A percentile compares a stretch with the other conserved stretches of the same genome.
Evolutionary conservation across 2,888 invertebrate genomes (phyloP).

Genomic region (Ochlodes sylvanus): DNA sequence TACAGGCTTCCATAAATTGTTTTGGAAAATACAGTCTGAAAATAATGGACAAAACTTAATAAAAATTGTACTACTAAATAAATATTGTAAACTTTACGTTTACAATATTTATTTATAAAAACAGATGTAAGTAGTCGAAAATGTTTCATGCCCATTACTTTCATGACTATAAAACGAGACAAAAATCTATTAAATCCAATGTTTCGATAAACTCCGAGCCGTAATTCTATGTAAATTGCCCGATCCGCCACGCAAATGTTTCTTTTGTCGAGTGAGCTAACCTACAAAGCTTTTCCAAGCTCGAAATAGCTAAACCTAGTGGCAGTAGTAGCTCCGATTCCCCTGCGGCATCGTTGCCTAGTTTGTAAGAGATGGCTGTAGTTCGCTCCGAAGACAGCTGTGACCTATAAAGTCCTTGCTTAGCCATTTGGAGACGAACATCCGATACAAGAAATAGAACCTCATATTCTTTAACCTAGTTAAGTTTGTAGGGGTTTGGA

Average conservation of each 20-base stretch:
- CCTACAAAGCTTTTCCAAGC: slow-evolving; percentile 5
- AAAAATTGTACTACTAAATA: too few relatives aligned
- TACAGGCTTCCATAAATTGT: too few relatives aligned
- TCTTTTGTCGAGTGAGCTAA: slow-evolving; percentile 2
- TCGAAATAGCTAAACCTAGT: slow-evolving; percentile 21
- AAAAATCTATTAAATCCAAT: slow-evolving; percentile 1
- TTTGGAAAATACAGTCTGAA: too few relatives aligned
- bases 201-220: slow-evolving; percentile 9
- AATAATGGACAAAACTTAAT: too few relatives aligned
- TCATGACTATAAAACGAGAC: background rate
- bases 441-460: background rate
- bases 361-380: slow-evolving; percentile 14
- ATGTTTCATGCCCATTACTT: background rate
- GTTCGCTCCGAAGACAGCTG: slow-evolving; percentile 13
- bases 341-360: slow-evolving; percentile 11
- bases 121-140: too few relatives aligned
- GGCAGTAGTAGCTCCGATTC: background rate
- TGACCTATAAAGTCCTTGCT: slow-evolving; percentile 20
- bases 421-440: slow-evolving; percentile 4
- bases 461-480: slow-evolving; percentile 9
- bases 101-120: too few relatives aligned
- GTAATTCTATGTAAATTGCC: background rate
- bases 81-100: too few relatives aligned
- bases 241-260: slow-evolving; percentile 1
- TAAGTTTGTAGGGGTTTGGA: background rate